phyloP scores from a whole-genome alignment of 2,113 vertebrate genomes.

The Guaruba guarouba region DNA sequence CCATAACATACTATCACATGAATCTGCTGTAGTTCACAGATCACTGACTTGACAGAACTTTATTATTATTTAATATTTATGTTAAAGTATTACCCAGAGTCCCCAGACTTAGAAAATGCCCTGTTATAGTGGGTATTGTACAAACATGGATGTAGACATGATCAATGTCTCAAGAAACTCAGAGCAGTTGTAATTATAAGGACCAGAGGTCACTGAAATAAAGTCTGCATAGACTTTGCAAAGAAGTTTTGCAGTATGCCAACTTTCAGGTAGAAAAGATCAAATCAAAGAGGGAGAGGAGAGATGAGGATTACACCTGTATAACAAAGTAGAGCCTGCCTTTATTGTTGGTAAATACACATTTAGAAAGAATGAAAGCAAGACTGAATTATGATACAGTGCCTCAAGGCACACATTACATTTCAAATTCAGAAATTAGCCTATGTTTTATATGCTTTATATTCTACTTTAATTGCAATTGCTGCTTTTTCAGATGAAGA shows the following conservation, averaged over 20 bases:
- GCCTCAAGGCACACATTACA: not conserved
- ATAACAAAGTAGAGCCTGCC: not conserved
- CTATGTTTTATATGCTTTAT: not conserved
- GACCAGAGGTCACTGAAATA: not conserved
- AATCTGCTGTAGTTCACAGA: conserved; percentile 35
- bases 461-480: conserved; percentile 24
- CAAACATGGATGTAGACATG: conserved; percentile 15
- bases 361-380: not conserved
- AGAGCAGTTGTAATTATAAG: not conserved
- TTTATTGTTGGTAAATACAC: not conserved
- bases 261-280: not conserved
- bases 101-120: conserved; percentile 12
- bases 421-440: conserved; percentile 16
- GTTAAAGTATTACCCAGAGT: conserved; percentile 30
- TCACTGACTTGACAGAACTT: conserved; percentile 54
- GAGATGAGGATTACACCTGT: not conserved
- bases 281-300: not conserved
- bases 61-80: conserved; percentile 63
- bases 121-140: conserved; percentile 23
- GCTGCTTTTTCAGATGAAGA: not conserved
- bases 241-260: not conserved
- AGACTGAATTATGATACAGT: not conserved
- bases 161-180: not conserved
- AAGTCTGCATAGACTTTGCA: not conserved
- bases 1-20: conserved; percentile 1